Percentiles rank a stretch among this genome's conserved stretches.
These are phyloP conservation scores for Deroplatys truncata DNA, from an alignment of 2,888 invertebrate genomes.

Conservation along the genomic window DNA sequence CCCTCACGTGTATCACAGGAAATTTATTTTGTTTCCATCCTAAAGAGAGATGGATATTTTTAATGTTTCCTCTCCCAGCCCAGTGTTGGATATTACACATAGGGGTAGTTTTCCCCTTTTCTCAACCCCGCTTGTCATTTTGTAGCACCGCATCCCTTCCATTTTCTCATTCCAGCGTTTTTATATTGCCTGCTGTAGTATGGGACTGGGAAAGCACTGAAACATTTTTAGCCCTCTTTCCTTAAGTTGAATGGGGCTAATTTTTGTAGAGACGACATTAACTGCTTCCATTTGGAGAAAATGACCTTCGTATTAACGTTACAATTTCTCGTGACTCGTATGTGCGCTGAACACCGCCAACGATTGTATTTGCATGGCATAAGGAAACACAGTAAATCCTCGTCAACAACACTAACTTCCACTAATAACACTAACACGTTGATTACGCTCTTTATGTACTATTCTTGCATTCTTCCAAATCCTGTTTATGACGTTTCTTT, in stretches of 20 bases:
- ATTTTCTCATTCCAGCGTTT: background rate
- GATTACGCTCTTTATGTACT: no score
- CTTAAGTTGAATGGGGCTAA: background rate
- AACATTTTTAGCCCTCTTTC: background rate
- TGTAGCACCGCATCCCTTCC: background rate
- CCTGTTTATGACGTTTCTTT: no score
- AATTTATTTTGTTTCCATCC: background rate
- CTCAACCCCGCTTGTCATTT: background rate
- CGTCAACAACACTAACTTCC: no score
- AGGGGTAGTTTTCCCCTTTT: background rate
- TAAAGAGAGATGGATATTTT: background rate
- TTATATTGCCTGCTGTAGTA: background rate
- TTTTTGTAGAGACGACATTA: background rate
- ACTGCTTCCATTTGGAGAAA: no score
- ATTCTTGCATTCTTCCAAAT: no score
- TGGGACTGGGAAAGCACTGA: background rate
- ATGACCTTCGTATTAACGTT: no score
- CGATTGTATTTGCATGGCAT: no score
- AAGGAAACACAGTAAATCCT: no score
- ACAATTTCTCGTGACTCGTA: no score
- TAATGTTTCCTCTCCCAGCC: background rate
- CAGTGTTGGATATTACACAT: background rate
- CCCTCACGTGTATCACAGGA: background rate
- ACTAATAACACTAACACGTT: no score
- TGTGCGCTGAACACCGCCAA: no score